Conservation (phyloP, 1,140 invertebrate species). For the Drusus annulatus region DNA sequence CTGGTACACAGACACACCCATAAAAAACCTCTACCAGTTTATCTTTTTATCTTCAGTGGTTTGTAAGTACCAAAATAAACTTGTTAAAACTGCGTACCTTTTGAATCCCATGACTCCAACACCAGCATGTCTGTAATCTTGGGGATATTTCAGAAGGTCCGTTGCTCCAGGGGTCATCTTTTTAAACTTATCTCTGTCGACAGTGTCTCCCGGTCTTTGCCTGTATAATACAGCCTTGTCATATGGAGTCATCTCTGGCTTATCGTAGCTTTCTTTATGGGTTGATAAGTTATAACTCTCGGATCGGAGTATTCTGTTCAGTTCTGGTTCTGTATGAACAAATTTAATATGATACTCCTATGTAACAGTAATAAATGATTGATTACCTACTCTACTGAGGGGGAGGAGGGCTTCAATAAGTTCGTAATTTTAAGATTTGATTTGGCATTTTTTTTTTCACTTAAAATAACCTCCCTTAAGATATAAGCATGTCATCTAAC, state of each 20-base stretch:
- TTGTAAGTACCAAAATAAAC: too few species aligned
- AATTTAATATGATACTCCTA: background rate
- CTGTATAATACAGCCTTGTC: constrained; percentile 30
- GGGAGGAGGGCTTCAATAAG: too few species aligned
- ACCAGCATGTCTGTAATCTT: constrained; percentile 37
- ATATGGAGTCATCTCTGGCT: background rate
- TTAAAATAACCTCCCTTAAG: too few species aligned
- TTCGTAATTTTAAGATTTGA: too few species aligned
- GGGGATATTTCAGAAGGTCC: constrained; percentile 9
- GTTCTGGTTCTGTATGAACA: constrained; percentile 71
- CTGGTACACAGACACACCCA: too few species aligned
- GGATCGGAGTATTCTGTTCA: constrained; percentile 74
- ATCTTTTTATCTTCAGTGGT: too few species aligned
- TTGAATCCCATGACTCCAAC: constrained; percentile 25
- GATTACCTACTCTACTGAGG: too few species aligned
- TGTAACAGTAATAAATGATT: too few species aligned
- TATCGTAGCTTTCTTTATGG: constrained; percentile 61
- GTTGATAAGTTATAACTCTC: constrained; percentile 72
- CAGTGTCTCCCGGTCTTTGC: constrained; percentile 5
- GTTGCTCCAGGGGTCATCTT: constrained; percentile 3
- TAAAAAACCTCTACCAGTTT: too few species aligned
- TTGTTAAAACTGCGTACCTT: constrained; percentile 3
- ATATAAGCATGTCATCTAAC: too few species aligned
- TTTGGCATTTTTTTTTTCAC: too few species aligned
- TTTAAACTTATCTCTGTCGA: constrained; percentile 29